Conservation (phyloP, 2,888 invertebrate genomes). For the Branchinecta sandiegonensis region DNA sequence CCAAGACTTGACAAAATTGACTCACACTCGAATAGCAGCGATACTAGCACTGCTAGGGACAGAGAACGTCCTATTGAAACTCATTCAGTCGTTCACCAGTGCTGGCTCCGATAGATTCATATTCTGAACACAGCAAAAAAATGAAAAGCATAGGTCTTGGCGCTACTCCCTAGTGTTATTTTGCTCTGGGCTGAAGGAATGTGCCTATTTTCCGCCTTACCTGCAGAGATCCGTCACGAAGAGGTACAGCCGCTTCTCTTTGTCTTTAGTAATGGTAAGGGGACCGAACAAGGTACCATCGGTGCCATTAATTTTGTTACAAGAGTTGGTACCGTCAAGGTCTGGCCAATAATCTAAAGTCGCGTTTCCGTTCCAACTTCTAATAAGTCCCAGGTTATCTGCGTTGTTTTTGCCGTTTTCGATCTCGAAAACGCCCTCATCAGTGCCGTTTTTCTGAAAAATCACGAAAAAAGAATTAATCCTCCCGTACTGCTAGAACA, state of each 20-base stretch:
- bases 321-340: conserved; percentile 13
- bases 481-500: too few relatives aligned
- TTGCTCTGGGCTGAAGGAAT: too few relatives aligned
- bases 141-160: too few relatives aligned
- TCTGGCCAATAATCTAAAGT: conserved; percentile 8
- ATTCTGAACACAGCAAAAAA: too few relatives aligned
- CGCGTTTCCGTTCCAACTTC: conserved; percentile 13
- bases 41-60: too few relatives aligned
- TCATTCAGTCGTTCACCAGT: too few relatives aligned
- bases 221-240: conserved; percentile 34
- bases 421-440: conserved; percentile 19
- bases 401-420: conserved; percentile 20
- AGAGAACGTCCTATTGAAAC: too few relatives aligned
- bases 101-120: too few relatives aligned
- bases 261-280: conserved; percentile 28
- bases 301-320: conserved; percentile 19
- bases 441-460: conserved; percentile 19
- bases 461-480: not conserved
- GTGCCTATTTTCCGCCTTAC: not conserved
- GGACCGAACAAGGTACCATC: conserved; percentile 33
- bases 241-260: conserved; percentile 29
- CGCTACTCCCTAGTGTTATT: too few relatives aligned
- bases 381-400: conserved; percentile 18
- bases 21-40: too few relatives aligned
- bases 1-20: too few relatives aligned